These are phyloP conservation scores for Epirrhoe tristata DNA, from an alignment of 2,888 invertebrate genomes.

Conservation along the genomic window DNA sequence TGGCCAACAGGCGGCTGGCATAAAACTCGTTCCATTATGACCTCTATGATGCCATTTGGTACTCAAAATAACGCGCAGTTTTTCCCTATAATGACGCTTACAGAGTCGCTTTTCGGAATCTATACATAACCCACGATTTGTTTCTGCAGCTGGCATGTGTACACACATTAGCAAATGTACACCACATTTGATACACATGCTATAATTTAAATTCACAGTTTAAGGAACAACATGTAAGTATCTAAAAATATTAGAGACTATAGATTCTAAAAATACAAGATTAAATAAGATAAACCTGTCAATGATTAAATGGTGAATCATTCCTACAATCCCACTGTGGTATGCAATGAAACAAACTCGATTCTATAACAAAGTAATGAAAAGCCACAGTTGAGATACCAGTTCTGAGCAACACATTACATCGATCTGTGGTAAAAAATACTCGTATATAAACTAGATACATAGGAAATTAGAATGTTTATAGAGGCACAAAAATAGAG, in stretches of 20 bases:
- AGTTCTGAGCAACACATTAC: not conserved
- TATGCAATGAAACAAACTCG: not conserved
- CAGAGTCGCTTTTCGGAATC: constrained; percentile 6
- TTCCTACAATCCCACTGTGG: not conserved
- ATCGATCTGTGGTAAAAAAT: constrained; percentile 2
- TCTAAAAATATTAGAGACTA: not conserved
- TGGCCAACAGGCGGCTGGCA: not conserved
- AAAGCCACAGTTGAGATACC: not conserved
- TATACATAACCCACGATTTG: constrained; percentile 1
- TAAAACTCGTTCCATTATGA: constrained; percentile 16
- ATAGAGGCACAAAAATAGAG: constrained; percentile 48
- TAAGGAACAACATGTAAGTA: not conserved
- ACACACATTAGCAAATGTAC: no score
- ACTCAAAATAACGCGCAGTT: constrained; percentile 16
- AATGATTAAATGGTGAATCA: constrained; percentile 1
- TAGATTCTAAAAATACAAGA: not conserved
- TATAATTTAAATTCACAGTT: not conserved
- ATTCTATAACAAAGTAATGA: not conserved
- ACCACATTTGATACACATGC: not conserved
- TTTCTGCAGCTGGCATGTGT: not conserved
- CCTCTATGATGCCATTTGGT: constrained; percentile 19
- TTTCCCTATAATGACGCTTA: constrained; percentile 19
- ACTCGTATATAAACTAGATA: constrained; percentile 24
- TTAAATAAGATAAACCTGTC: not conserved
- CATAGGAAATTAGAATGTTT: constrained; percentile 54